These are phyloP conservation scores for Plagodis dolabraria DNA, from an alignment of 2,888 invertebrate genomes.

Conservation along the genomic window DNA sequence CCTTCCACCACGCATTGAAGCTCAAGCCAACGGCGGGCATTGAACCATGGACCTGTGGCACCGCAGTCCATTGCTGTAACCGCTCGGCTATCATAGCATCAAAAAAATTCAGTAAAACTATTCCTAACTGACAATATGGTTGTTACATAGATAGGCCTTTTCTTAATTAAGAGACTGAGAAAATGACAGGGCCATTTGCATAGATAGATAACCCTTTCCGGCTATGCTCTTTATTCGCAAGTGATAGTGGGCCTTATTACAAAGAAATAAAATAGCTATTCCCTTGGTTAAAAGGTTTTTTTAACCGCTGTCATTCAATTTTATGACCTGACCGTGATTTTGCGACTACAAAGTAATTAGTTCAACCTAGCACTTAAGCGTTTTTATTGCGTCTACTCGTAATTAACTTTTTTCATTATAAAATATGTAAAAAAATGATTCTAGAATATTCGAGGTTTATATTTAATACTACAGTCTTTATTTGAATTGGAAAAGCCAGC, in stretches of 20 bases:
- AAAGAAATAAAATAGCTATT: background rate
- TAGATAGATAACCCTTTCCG: slow-evolving; percentile 36
- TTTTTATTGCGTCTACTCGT: background rate
- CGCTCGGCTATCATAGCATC: no score
- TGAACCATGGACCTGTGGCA: no score
- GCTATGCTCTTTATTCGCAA: slow-evolving; percentile 5
- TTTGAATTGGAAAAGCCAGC: no score
- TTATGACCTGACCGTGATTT: slow-evolving; percentile 21
- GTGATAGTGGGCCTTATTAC: slow-evolving; percentile 11
- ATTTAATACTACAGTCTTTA: no score
- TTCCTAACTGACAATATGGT: slow-evolving; percentile 2
- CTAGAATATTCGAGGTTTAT: no score
- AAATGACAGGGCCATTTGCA: slow-evolving; percentile 39
- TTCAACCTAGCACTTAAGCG: slow-evolving; percentile 3
- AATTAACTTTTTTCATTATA: no score
- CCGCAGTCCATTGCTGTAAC: no score
- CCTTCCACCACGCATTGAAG: no score
- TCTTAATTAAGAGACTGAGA: slow-evolving; percentile 40
- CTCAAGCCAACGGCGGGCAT: no score
- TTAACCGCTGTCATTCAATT: slow-evolving; percentile 15
- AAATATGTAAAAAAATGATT: no score
- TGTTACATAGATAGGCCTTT: slow-evolving; percentile 29
- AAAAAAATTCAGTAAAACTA: no score
- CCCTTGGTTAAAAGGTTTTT: slow-evolving; percentile 2
- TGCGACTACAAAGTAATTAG: slow-evolving; percentile 13